Evolutionary conservation across 2,797 vertebrate genomes (phyloP).

Genomic region (Cetoscarus ocellatus): DNA sequence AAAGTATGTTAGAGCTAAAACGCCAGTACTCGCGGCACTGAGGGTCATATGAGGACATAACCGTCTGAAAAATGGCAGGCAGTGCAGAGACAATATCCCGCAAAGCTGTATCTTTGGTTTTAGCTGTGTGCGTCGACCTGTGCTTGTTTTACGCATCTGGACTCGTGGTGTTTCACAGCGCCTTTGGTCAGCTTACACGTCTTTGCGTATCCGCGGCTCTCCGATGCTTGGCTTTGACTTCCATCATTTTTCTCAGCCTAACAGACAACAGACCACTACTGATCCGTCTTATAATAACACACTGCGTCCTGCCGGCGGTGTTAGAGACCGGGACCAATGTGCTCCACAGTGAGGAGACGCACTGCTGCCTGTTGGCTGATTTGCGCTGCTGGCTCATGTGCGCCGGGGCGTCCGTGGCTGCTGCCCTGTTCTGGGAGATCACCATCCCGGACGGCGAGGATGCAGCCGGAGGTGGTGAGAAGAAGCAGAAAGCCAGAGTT

Average conservation of each 20-base stretch:
- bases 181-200: conserved; percentile 22
- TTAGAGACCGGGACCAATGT: conserved; percentile 65
- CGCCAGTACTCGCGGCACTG: fast-evolving
- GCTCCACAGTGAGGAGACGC: conserved; percentile 39
- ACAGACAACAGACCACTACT: background rate
- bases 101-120: background rate
- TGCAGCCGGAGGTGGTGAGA: conserved; percentile 4
- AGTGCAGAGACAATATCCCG: fast-evolving
- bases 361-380: conserved; percentile 27
- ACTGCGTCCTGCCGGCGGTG: conserved; percentile 74
- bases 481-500: conserved; percentile 64
- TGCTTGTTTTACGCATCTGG: conserved; percentile 55
- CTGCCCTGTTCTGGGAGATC: conserved; percentile 80
- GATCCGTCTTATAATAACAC: conserved; percentile 36
- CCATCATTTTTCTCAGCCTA: fast-evolving
- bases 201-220: conserved; percentile 69
- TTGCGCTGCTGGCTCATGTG: conserved; percentile 64
- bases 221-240: conserved; percentile 48
- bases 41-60: conserved; percentile 23
- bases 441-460: conserved; percentile 60
- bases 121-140: conserved; percentile 40
- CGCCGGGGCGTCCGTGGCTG: conserved; percentile 72
- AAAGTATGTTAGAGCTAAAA: conserved; percentile 1
- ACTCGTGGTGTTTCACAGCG: background rate
- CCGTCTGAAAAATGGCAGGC: conserved; percentile 7